These are phyloP conservation scores for Drosophila putrida DNA, from an alignment of 2,888 invertebrate species.

Conservation along the genomic window DNA sequence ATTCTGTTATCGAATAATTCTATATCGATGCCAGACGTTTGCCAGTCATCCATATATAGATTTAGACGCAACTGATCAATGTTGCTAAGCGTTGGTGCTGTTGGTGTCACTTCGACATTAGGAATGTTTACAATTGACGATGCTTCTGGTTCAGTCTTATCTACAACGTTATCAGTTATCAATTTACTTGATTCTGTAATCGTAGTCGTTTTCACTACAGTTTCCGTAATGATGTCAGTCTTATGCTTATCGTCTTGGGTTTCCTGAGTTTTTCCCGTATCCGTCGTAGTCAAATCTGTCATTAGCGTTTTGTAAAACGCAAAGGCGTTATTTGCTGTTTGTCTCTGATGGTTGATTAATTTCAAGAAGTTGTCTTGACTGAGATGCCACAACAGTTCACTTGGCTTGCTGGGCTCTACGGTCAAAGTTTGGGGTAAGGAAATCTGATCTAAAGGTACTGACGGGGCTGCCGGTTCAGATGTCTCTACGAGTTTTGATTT, in stretches of 20 bases:
- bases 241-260: constrained; percentile 71
- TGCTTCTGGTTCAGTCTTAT: constrained; percentile 76
- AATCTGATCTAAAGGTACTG: constrained; percentile 2
- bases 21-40: constrained; percentile 45
- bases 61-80: constrained; percentile 64
- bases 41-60: constrained; percentile 78
- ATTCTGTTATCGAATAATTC: constrained; percentile 50
- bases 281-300: constrained; percentile 31
- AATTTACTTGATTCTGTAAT: constrained; percentile 62
- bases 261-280: constrained; percentile 68
- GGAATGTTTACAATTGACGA: constrained; percentile 72
- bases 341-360: constrained; percentile 51
- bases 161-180: constrained; percentile 63
- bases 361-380: constrained; percentile 67
- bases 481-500: constrained; percentile 13
- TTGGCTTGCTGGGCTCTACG: constrained; percentile 22
- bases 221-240: constrained; percentile 77
- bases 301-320: constrained; percentile 34
- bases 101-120: constrained; percentile 44
- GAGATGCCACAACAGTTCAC: constrained; percentile 64
- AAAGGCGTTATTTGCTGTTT: constrained; percentile 47
- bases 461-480: constrained; percentile 4
- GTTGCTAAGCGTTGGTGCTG: constrained; percentile 36
- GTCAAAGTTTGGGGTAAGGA: constrained; percentile 9
- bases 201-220: constrained; percentile 72